phyloP scores from a whole-genome alignment of 2,888 invertebrate species.

The Dysmachus trigonus region DNA sequence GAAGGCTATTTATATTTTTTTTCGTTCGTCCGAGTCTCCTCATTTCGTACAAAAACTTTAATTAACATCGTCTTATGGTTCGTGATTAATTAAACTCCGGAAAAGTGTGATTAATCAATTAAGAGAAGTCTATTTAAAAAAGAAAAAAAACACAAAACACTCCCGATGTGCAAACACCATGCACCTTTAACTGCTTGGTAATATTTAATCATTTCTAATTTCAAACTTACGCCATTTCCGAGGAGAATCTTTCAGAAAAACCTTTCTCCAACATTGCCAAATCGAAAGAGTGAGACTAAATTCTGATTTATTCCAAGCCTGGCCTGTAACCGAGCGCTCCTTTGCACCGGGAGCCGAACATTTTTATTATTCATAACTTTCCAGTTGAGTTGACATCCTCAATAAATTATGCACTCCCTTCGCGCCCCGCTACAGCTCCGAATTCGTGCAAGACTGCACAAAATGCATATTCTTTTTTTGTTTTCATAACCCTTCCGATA shows the following conservation, averaged over 20 bases:
- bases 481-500: conserved; percentile 38
- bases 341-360: background rate
- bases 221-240: background rate
- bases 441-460: background rate
- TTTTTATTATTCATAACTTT: conserved; percentile 47
- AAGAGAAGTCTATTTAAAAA: background rate
- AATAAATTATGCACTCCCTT: conserved; percentile 35
- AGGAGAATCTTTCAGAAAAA: background rate
- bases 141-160: no score
- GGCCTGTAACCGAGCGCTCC: background rate
- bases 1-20: background rate
- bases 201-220: background rate
- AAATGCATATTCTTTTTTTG: conserved; percentile 28
- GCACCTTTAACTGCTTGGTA: background rate
- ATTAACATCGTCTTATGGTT: background rate
- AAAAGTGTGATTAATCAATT: background rate
- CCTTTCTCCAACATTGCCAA: background rate
- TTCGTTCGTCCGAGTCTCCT: background rate
- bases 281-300: background rate
- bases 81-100: background rate
- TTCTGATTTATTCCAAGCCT: background rate
- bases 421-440: background rate
- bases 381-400: conserved; percentile 43
- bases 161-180: background rate
- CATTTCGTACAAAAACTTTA: background rate